A percentile compares a stretch with the other conserved stretches of the same genome.
Evolutionary conservation across 2,113 vertebrate genomes (phyloP).

Genomic region (Dicerorhinus sumatrensis): DNA sequence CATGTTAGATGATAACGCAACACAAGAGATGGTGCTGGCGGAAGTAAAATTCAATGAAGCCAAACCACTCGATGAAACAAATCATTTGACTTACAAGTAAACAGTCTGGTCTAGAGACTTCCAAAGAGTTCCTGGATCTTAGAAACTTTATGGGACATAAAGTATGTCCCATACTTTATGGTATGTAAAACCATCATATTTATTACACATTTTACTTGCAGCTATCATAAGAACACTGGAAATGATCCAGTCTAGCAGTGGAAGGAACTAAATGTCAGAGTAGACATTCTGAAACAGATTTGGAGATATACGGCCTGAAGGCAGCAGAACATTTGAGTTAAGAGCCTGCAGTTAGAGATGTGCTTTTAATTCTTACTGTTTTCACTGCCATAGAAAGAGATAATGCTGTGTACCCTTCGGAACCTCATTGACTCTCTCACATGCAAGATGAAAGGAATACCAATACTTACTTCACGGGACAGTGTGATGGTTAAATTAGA

Average conservation of each 20-base stretch:
- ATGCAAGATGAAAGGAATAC: neutral
- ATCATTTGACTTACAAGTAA: conserved; percentile 21
- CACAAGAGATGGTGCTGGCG: neutral
- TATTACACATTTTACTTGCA: neutral
- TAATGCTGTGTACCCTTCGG: neutral
- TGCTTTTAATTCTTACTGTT: neutral
- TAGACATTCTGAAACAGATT: neutral
- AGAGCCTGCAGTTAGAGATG: neutral
- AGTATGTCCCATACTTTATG: neutral
- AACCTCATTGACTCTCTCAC: neutral
- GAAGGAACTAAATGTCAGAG: neutral
- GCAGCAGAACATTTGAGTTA: neutral
- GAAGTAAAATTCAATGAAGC: neutral
- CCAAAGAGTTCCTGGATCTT: conserved; percentile 3
- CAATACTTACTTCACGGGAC: neutral
- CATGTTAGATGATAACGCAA: neutral
- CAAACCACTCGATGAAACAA: neutral
- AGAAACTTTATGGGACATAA: neutral
- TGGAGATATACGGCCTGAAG: neutral
- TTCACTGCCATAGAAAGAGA: neutral
- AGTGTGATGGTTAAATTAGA: neutral
- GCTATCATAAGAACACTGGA: neutral
- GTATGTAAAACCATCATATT: neutral
- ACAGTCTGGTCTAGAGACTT: neutral
- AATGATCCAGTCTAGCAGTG: neutral